Conservation (phyloP, 2,797 vertebrate genomes). For the Epinephelus awoara region DNA sequence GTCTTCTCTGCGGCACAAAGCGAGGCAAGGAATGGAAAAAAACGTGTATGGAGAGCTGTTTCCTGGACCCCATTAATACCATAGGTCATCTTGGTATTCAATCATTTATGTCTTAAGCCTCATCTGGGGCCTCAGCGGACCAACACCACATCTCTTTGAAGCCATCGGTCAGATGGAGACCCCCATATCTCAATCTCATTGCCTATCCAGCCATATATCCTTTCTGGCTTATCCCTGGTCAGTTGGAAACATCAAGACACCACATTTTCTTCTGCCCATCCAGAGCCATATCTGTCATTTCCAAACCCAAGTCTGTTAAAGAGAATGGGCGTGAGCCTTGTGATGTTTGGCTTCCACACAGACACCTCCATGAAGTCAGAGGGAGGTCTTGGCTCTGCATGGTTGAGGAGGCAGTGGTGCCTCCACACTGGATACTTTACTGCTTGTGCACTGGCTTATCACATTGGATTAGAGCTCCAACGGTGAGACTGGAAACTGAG, state of each 20-base stretch:
- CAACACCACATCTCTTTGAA: slow-evolving; percentile 74
- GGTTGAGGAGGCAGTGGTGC: slow-evolving; percentile 67
- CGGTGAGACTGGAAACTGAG: slow-evolving; percentile 67
- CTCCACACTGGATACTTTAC: slow-evolving; percentile 66
- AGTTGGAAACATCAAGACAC: slow-evolving; percentile 82
- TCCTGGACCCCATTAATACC: slow-evolving; percentile 55
- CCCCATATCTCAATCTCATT: slow-evolving; percentile 78
- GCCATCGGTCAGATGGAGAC: slow-evolving; percentile 74
- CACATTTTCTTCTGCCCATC: slow-evolving; percentile 81
- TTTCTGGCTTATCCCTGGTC: slow-evolving; percentile 81
- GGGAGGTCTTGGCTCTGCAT: slow-evolving; percentile 70
- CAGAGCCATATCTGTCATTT: slow-evolving; percentile 78
- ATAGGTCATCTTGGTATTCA: slow-evolving; percentile 78
- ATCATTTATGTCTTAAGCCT: slow-evolving; percentile 76
- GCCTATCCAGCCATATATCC: slow-evolving; percentile 81
- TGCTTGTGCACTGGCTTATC: slow-evolving; percentile 77
- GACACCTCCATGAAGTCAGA: slow-evolving; percentile 71
- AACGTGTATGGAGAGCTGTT: slow-evolving; percentile 32
- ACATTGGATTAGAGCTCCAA: slow-evolving; percentile 77
- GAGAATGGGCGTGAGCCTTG: slow-evolving; percentile 70
- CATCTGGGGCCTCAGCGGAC: slow-evolving; percentile 69
- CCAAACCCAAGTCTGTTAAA: slow-evolving; percentile 74
- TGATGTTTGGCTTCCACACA: slow-evolving; percentile 80
- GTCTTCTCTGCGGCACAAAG: slow-evolving; percentile 1
- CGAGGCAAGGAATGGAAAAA: not conserved